A percentile compares a stretch with the other conserved stretches of the same genome.
These are phyloP conservation scores for Lathamus discolor DNA, from an alignment of 2,113 vertebrate genomes.

Conservation along the genomic window DNA sequence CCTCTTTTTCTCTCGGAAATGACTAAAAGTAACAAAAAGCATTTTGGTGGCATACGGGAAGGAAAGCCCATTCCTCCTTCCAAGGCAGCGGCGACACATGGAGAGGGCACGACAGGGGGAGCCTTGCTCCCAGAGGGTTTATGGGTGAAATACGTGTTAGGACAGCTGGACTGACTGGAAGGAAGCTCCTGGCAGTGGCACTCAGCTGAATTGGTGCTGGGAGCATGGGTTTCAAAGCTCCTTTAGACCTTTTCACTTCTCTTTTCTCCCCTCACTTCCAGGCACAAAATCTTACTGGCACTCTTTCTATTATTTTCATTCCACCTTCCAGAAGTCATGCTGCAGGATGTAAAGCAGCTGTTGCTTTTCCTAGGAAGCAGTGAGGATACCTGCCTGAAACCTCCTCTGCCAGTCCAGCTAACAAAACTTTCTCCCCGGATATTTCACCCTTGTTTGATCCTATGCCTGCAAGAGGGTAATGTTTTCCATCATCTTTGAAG, in stretches of 20 bases:
- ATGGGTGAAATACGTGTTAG: fast-evolving
- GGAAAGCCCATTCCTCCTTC: not conserved
- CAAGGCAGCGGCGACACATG: not conserved
- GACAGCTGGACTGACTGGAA: not conserved
- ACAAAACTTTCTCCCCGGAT: not conserved
- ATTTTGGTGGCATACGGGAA: fast-evolving
- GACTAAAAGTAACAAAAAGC: not conserved
- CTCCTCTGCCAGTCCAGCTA: not conserved
- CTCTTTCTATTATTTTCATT: not conserved
- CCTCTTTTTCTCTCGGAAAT: not conserved
- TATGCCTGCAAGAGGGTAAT: not conserved
- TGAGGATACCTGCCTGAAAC: not conserved
- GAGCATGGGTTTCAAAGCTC: not conserved
- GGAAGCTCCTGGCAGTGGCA: not conserved
- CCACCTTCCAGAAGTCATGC: not conserved
- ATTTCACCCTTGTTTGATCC: not conserved
- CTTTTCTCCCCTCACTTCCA: not conserved
- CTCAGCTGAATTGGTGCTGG: fast-evolving
- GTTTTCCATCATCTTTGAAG: not conserved
- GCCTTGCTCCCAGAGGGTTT: not conserved
- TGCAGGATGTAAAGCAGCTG: not conserved
- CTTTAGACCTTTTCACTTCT: not conserved
- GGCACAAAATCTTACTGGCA: not conserved
- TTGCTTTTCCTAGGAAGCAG: not conserved
- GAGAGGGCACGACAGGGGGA: not conserved